These are phyloP conservation scores for Lasioglossum calceatum DNA, from an alignment of 2,888 invertebrate species.

Conservation along the genomic window DNA sequence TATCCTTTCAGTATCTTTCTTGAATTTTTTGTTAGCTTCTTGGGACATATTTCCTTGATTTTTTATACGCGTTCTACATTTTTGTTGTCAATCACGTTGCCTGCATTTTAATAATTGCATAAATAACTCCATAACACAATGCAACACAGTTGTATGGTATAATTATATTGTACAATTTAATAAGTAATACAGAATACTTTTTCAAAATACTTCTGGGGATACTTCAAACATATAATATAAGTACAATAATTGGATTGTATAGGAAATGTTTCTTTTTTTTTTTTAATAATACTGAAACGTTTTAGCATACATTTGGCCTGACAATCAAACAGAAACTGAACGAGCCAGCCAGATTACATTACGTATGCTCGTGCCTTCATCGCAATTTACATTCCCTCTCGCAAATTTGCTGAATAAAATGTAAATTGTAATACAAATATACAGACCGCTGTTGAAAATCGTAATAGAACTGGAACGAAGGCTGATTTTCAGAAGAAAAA, in stretches of 20 bases:
- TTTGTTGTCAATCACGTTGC: background rate
- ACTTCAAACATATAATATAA: background rate
- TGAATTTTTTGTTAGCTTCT: background rate
- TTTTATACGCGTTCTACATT: background rate
- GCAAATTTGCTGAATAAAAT: background rate
- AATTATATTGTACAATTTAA: background rate
- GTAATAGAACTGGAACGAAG: background rate
- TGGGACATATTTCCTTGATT: background rate
- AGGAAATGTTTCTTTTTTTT: background rate
- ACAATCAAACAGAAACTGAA: background rate
- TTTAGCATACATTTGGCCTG: background rate
- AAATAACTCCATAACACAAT: background rate
- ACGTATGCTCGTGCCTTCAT: background rate
- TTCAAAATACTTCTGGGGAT: background rate
- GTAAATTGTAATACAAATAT: constrained; percentile 7
- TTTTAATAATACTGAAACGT: background rate
- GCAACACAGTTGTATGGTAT: background rate
- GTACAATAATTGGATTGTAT: background rate
- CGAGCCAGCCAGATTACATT: background rate
- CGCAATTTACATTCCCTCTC: background rate
- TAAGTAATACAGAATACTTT: background rate
- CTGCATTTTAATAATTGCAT: background rate
- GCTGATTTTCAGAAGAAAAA: background rate
- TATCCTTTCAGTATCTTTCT: background rate
- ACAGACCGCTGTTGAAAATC: background rate